phyloP scores from a whole-genome alignment of 2,888 invertebrate genomes.

The Limnephilus marmoratus region DNA sequence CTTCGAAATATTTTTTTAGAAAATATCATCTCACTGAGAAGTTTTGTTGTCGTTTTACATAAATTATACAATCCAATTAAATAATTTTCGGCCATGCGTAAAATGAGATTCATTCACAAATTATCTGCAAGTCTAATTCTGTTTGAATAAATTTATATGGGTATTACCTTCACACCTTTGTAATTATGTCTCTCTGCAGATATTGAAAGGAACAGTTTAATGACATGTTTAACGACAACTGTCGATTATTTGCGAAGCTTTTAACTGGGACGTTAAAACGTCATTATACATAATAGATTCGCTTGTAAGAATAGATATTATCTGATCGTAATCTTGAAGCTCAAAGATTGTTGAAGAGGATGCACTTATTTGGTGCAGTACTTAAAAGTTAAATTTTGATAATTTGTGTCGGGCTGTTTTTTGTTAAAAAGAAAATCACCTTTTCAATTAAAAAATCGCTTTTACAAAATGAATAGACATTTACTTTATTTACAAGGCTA shows the following conservation, averaged over 20 bases:
- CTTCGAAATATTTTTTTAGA: slow-evolving; percentile 54
- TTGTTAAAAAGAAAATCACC: no score
- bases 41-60: background rate
- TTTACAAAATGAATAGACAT: no score
- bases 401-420: no score
- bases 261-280: no score
- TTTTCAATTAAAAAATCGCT: no score
- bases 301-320: background rate
- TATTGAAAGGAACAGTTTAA: background rate
- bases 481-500: no score
- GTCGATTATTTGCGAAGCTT: no score
- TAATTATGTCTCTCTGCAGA: background rate
- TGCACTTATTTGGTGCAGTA: no score
- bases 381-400: no score
- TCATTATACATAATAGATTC: no score
- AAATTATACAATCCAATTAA: background rate
- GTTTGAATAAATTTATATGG: background rate
- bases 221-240: no score
- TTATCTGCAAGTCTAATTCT: background rate
- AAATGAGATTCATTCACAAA: background rate
- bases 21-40: slow-evolving; percentile 8
- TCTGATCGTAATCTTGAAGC: background rate
- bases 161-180: background rate
- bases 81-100: background rate
- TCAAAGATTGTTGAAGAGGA: no score